Evolutionary conservation across 2,113 vertebrate species (phyloP).

Genomic region (Arvicanthis niloticus): DNA sequence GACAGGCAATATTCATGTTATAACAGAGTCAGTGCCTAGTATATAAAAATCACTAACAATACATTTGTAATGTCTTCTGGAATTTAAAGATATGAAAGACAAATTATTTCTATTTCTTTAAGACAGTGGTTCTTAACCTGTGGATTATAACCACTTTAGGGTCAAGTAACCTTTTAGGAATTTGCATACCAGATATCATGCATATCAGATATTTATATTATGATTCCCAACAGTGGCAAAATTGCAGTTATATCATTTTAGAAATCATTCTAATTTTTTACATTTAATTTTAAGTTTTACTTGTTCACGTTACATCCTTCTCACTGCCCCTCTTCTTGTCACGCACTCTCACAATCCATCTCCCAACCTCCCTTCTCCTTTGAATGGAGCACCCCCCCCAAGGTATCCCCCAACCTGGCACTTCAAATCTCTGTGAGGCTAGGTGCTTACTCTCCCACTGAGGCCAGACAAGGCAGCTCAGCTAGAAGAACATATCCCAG

Average conservation of each 20-base stretch:
- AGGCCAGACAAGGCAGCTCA: too few species aligned
- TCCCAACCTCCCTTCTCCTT: too few species aligned
- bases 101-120: conserved; percentile 33
- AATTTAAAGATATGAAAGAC: neutral
- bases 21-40: neutral
- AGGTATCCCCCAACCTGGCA: too few species aligned
- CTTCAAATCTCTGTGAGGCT: too few species aligned
- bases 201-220: neutral
- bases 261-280: neutral
- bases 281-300: too few species aligned
- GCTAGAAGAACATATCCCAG: too few species aligned
- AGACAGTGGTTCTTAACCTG: neutral
- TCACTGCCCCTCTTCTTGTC: too few species aligned
- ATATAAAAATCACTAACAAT: neutral
- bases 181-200: neutral
- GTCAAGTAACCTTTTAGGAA: neutral
- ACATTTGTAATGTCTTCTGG: neutral
- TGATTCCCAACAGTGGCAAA: neutral
- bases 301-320: too few species aligned
- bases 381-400: too few species aligned
- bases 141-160: neutral
- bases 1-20: neutral
- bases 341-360: too few species aligned
- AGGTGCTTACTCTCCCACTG: too few species aligned
- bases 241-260: neutral